Evolutionary conservation across 1,140 invertebrate species (phyloP).

Genomic region (Chironomus tepperi): DNA sequence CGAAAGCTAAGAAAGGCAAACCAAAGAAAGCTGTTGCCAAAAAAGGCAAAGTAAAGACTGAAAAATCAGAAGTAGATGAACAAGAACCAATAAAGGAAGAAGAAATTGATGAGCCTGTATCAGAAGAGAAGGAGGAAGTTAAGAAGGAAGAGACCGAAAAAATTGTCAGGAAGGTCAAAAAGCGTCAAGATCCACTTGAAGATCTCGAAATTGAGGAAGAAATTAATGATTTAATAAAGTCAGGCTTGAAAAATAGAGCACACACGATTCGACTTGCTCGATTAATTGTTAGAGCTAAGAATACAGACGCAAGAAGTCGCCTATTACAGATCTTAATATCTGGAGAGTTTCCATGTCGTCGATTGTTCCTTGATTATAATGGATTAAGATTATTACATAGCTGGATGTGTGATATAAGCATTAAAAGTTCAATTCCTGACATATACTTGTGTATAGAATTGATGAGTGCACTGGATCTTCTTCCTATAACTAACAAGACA

Average conservation of each 20-base stretch:
- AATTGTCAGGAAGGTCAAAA: conserved; percentile 30
- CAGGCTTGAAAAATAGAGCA: conserved; percentile 75
- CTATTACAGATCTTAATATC: conserved; percentile 59
- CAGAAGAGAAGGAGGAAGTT: conserved; percentile 32
- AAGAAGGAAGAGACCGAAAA: neutral
- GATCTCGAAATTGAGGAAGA: conserved; percentile 64
- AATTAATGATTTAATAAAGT: conserved; percentile 58
- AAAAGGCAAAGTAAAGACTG: conserved; percentile 38
- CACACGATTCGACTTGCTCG: conserved; percentile 82
- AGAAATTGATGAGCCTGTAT: conserved; percentile 34
- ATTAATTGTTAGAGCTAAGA: conserved; percentile 85
- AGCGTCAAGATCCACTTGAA: conserved; percentile 31
- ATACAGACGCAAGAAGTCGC: conserved; percentile 58
- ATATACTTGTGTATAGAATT: conserved; percentile 56
- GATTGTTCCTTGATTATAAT: conserved; percentile 91
- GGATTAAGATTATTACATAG: conserved; percentile 81
- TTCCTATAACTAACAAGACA: conserved; percentile 89
- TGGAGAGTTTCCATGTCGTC: conserved; percentile 68
- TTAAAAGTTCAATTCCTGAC: conserved; percentile 34
- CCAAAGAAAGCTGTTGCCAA: conserved; percentile 29
- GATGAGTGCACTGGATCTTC: conserved; percentile 65
- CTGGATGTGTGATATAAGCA: conserved; percentile 71
- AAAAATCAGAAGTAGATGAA: conserved; percentile 34
- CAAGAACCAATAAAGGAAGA: conserved; percentile 37
- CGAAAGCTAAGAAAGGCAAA: conserved; percentile 19